phyloP scores from a whole-genome alignment of 2,888 invertebrate species.

The Clostera curtula region DNA sequence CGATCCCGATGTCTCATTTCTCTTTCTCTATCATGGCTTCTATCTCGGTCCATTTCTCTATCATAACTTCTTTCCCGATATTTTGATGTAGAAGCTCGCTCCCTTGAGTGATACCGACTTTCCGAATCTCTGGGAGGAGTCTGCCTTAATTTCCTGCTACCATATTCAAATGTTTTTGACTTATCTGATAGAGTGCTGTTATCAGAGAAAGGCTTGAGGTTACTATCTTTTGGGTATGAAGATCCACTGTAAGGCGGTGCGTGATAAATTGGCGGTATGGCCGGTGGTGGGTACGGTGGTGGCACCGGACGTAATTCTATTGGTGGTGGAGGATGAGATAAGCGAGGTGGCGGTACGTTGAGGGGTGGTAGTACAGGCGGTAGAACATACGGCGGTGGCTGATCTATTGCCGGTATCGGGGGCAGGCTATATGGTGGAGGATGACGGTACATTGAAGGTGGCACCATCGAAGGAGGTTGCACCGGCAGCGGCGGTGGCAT shows the following conservation, averaged over 20 bases:
- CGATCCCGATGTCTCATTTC: constrained; percentile 23
- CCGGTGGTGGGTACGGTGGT: constrained; percentile 19
- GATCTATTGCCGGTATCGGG: constrained; percentile 6
- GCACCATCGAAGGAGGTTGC: constrained; percentile 18
- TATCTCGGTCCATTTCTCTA: constrained; percentile 6
- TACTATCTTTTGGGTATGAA: neutral
- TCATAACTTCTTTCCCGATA: constrained; percentile 20
- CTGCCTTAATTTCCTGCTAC: constrained; percentile 4
- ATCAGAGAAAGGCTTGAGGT: neutral
- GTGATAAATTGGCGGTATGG: constrained; percentile 10
- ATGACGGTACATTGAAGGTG: constrained; percentile 25
- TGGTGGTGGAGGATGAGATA: constrained; percentile 16
- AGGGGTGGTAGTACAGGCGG: constrained; percentile 19
- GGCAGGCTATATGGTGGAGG: constrained; percentile 26
- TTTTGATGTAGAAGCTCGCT: constrained; percentile 16
- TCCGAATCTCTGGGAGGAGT: constrained; percentile 4
- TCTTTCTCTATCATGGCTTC: constrained; percentile 18
- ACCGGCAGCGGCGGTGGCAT: constrained; percentile 32
- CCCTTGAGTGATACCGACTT: constrained; percentile 5
- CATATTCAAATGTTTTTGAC: constrained; percentile 5
- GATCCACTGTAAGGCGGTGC: constrained; percentile 2
- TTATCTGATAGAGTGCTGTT: constrained; percentile 1
- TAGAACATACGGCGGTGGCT: constrained; percentile 11
- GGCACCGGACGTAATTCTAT: constrained; percentile 18
- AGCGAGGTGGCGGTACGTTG: constrained; percentile 27